Evolutionary conservation across 1,140 invertebrate species (phyloP), one percentile per base, ranked within the genome.

Genomic region (Campoletis sonorensis): DNA sequence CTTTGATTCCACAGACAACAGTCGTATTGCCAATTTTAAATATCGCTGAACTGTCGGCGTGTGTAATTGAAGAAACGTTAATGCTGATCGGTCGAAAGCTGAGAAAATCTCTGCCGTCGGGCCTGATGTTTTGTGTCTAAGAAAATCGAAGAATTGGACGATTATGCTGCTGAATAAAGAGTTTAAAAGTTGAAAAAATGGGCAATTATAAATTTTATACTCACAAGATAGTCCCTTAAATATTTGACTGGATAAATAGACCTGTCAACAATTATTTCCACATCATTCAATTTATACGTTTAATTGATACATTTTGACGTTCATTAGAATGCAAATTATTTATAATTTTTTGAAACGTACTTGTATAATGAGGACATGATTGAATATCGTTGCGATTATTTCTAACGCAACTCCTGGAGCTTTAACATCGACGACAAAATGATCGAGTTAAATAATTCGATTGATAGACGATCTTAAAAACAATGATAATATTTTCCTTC

Each of bases 1-100:
- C 95, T 93, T 96, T 96, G 27, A 96, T 94, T n/a, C 95, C 95
- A 93, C 96, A 96, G 49, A 96, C 91, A 21, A 96, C 93, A 80
- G 93, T 94, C 16, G 95, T 96, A 84, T 95, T 94, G n/a, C 95
- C 96, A 80, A 96, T 90, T 92, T 95, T 95, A 10, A 95, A 94
- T 81, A 96, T 91, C 7, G 95, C 94, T 58, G 95, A 96, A 73
- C 95, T 95, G 87, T 96, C 95, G 2, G 95, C 94, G 84, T 95
- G 95, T 64, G 91, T 92, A 58, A 96, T 94, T 8, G 95, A 94
- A n/a, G 93, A 93, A 68, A 94, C 90, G 88, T 95, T 95, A 10
- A 95, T 84, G 26, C 92, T 91, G 18, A 93, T 90, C 30, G 94
- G 93, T 75, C 95, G 92, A 86, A 94, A 94, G 81, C 94, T 92